phyloP scores from a whole-genome alignment of 2,888 invertebrate genomes.

The Hybos culiciformis region DNA sequence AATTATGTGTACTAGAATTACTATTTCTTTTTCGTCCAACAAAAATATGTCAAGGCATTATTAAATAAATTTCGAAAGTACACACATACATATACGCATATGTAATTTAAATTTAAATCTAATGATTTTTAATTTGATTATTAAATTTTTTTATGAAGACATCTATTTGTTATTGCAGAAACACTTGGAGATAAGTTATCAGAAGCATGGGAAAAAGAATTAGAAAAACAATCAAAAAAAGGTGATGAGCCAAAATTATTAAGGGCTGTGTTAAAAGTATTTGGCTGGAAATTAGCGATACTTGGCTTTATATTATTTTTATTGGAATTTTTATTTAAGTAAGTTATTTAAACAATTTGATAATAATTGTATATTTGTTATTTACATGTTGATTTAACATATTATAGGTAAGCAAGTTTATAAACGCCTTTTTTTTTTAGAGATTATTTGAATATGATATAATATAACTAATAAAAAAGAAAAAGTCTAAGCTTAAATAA shows the following conservation, averaged over 20 bases:
- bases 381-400: constrained; percentile 1
- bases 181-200: constrained; percentile 45
- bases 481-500: no score
- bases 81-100: no score
- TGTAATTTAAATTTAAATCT: no score
- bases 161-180: constrained; percentile 22
- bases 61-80: no score
- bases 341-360: constrained; percentile 13
- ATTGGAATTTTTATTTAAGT: constrained; percentile 47
- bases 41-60: no score
- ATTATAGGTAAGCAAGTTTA: not conserved
- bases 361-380: not conserved
- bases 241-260: constrained; percentile 36
- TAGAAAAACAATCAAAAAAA: constrained; percentile 28
- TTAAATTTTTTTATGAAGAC: no score
- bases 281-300: constrained; percentile 43
- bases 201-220: constrained; percentile 44
- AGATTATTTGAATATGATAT: no score
- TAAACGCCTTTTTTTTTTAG: constrained; percentile 1
- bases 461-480: not conserved
- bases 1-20: no score
- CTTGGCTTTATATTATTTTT: constrained; percentile 45
- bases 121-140: no score
- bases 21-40: no score
- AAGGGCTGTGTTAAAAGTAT: constrained; percentile 40